Evolutionary conservation across 2,113 vertebrate species (phyloP), one percentile per base, ranked within the genome.

Genomic region (Pygoscelis adeliae): DNA sequence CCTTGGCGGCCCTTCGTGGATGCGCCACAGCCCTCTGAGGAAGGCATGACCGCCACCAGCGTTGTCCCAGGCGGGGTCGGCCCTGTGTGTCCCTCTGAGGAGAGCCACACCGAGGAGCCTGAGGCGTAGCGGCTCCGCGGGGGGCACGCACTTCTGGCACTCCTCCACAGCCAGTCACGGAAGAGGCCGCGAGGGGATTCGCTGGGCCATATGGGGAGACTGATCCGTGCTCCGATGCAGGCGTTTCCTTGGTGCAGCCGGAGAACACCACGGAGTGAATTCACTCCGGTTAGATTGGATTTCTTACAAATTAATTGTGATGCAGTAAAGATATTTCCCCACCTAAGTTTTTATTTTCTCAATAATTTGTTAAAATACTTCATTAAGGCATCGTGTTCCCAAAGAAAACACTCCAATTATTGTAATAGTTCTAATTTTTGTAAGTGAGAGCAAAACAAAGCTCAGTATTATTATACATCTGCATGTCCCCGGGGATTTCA

Each of bases 71-170:
- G 47, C 2, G 7, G 11, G 7, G 11, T 6, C 3, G 2, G 32
- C 32, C n/a, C 22, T 8, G 0, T 6, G 8, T 44, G 42, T 50
- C 49, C n/a, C 4, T 0, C 13, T 11, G 36, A 34, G 73, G 26
- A 32, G 14, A 44, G 10, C 29, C 65, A 8, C 0, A 5, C 7
- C 0, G 21, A 21, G 66, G 25, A 42, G 30, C 29, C 30, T 3
- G 7, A 27, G 11, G 16, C 4, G 2, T 27, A 11, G 11, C 2
- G 0, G 26, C 34, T 71, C 2, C 3, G n/a, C 5, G 2, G 46
- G 38, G 46, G n/a, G n/a, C n/a, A n/a, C n/a, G 15, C 66, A 10
- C n/a, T n/a, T n/a, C n/a, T 0, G 10, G 58, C 1, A 6, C 4
- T 47, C 19, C 65, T 8, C 76, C 13, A 1, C 15, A 7, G 49